phyloP scores from a whole-genome alignment of 2,113 vertebrate genomes.

The Tetraodon nigroviridis region DNA sequence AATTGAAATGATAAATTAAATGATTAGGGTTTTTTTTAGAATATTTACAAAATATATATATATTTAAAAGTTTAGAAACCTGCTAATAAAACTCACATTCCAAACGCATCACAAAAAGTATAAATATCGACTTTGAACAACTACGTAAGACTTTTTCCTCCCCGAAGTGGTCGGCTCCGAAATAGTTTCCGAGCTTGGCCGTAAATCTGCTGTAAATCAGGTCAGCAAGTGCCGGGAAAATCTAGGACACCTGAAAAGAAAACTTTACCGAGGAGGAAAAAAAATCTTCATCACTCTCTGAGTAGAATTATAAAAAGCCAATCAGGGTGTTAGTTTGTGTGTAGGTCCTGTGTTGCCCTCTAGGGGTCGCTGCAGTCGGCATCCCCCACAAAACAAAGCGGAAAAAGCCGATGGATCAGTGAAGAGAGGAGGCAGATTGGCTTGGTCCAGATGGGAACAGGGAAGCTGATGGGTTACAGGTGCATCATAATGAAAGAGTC shows the following conservation, averaged over 20 bases:
- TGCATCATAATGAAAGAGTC: no score
- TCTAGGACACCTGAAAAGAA: conserved; percentile 46
- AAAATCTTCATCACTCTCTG: conserved; percentile 7
- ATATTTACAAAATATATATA: no score
- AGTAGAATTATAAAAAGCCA: conserved; percentile 16
- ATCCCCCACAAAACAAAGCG: no score
- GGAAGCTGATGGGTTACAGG: no score
- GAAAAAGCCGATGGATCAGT: no score
- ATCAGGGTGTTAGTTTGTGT: conserved; percentile 7
- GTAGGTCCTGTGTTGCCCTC: no score
- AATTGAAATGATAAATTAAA: background rate
- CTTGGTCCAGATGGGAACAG: no score
- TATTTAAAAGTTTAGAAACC: background rate
- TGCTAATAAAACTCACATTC: conserved; percentile 2
- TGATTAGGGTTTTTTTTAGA: no score
- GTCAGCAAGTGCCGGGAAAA: conserved; percentile 46
- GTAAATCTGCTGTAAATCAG: conserved; percentile 32
- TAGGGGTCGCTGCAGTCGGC: no score
- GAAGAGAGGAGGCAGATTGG: no score
- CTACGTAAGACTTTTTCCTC: conserved; percentile 28
- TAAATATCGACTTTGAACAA: conserved; percentile 28
- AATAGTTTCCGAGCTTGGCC: conserved; percentile 15
- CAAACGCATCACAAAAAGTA: conserved; percentile 20
- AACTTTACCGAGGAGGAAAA: background rate
- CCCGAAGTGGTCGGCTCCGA: conserved; percentile 17